Conservation (phyloP, 2,888 invertebrate genomes). For the Leucania comma region DNA sequence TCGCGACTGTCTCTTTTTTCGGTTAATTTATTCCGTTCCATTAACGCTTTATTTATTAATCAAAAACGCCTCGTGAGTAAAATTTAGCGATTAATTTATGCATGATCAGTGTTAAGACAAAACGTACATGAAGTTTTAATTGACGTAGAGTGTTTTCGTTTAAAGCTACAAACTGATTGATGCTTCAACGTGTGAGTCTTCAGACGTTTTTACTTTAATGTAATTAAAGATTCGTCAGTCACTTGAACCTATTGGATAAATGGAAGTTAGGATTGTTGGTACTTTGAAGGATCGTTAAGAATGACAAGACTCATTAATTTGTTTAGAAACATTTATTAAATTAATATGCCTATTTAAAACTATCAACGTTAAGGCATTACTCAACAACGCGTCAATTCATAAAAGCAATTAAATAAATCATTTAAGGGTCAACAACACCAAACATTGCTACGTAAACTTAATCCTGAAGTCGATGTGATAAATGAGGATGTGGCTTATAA, state of each 20-base stretch:
- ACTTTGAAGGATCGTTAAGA: constrained; percentile 1
- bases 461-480: constrained; percentile 47
- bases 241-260: constrained; percentile 10
- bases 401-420: constrained; percentile 35
- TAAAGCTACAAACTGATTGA: constrained; percentile 8
- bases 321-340: constrained; percentile 8
- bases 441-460: constrained; percentile 12
- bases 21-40: constrained; percentile 42
- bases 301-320: constrained; percentile 17
- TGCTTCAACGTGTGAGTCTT: constrained; percentile 8
- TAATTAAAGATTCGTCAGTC: constrained; percentile 4
- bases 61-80: constrained; percentile 20
- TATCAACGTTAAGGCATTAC: not conserved
- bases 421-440: constrained; percentile 50
- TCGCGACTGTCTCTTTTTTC: constrained; percentile 44
- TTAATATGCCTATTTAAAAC: constrained; percentile 7
- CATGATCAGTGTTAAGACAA: constrained; percentile 11
- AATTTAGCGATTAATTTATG: constrained; percentile 26
- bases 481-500: constrained; percentile 41
- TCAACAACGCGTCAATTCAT: constrained; percentile 11
- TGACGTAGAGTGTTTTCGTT: constrained; percentile 10
- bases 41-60: constrained; percentile 46
- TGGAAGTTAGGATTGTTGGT: not conserved
- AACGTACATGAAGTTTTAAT: constrained; percentile 26
- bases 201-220: constrained; percentile 1